phyloP scores from a whole-genome alignment of 2,113 vertebrate genomes.

The Erpornis zantholeuca region DNA sequence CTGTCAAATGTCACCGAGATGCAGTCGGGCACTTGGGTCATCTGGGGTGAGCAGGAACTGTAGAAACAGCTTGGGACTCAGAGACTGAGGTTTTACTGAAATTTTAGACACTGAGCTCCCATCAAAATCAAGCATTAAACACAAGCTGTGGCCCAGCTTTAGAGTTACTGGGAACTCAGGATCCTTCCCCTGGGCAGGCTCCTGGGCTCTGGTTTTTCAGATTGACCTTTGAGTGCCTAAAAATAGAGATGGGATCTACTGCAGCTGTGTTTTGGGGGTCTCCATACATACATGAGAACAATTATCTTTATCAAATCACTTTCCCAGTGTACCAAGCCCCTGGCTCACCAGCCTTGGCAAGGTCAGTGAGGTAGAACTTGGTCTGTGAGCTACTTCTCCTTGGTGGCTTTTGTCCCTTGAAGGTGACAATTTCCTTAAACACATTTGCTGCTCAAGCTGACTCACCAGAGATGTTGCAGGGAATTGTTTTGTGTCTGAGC shows the following conservation, averaged over 20 bases:
- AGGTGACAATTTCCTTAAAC: background rate
- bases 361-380: background rate
- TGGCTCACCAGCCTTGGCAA: background rate
- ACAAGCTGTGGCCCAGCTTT: background rate
- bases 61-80: background rate
- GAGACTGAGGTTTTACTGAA: background rate
- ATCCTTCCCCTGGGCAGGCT: background rate
- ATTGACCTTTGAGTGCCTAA: background rate
- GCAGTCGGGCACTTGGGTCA: background rate
- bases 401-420: background rate
- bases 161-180: background rate
- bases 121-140: background rate
- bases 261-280: background rate
- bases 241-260: background rate
- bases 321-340: background rate
- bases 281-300: background rate
- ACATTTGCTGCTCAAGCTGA: background rate
- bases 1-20: background rate
- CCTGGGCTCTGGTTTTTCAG: background rate
- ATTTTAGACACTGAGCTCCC: background rate
- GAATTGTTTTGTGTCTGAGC: conserved; percentile 12
- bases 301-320: background rate
- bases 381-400: background rate
- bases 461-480: background rate
- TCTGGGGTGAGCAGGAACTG: background rate